Base-by-base conservation (phyloP, 2,888 invertebrate species). In the Ochlodes sylvanus region DNA sequence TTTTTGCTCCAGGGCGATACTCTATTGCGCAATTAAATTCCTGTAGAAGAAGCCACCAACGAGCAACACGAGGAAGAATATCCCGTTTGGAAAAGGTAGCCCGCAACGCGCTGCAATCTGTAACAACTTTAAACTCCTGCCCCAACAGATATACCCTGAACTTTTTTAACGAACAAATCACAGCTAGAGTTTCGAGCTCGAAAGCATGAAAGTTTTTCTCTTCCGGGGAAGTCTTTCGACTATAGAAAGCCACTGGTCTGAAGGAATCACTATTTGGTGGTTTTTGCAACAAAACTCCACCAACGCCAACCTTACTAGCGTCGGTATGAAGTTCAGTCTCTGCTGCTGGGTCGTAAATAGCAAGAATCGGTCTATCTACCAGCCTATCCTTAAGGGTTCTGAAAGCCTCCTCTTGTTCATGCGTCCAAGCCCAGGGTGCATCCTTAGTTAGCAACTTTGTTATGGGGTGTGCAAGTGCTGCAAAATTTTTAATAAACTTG, bases 291-390 rank as follows among this genome's bases (percentile, higher is more conserved):
- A 70, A 21, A 7, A 67, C 58, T 15, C 56, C 69, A 0, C 67
- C 71, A 12, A 71, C 17, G 2, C 71, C 68, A 15, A 71, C 6
- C n/a, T 54, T 71, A 32, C 68, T 55, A 7, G 69, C 68, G 14
- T 71, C 68, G 0, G 69, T 69, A 19, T 71, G 71, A 9, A 71
- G 44, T 17, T 70, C 58, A 6, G 72, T 73, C 75, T 82, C 47
- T 6, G 73, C 42, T 54, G 63, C 17, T 6, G 72, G 74, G 56
- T 76, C 69, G 58, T 78, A 87, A 7, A 84, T 75, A 0, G 74
- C 69, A 7, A 84, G 62, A 47, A 81, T 72, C 0, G 74, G 77
- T n/a, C 73, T 69, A 7, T 67, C 52, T 0, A 69, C 19, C 17
- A 76, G 44, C n/a, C 44, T 63, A 7, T 7, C 32, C 27, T 76